Conservation (phyloP, 2,113 vertebrate genomes). For the Anoura caudifer region DNA sequence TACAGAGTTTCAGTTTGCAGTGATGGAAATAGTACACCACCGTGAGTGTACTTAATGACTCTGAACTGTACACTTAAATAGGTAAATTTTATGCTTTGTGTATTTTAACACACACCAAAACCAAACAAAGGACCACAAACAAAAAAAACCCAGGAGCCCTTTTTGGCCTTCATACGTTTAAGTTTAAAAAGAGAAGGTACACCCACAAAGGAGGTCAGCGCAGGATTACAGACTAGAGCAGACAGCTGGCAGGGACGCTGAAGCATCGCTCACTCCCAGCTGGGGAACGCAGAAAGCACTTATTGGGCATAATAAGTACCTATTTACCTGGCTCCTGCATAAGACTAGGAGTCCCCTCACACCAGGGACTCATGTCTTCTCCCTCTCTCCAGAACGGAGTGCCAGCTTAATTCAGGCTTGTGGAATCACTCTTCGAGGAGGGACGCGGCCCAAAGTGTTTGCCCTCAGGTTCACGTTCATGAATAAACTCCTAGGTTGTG, state of each 20-base stretch:
- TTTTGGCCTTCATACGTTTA: background rate
- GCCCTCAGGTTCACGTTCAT: background rate
- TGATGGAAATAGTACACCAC: background rate
- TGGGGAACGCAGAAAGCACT: background rate
- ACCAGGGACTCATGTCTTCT: no score
- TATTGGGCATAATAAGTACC: no score
- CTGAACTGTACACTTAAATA: background rate
- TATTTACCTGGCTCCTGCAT: background rate
- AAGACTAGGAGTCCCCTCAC: background rate
- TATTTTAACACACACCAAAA: background rate
- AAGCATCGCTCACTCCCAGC: no score
- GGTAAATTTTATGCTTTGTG: background rate
- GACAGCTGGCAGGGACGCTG: background rate
- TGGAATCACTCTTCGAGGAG: background rate
- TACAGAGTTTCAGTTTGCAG: background rate
- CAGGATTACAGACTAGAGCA: accelerated
- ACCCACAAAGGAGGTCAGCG: background rate
- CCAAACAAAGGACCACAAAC: background rate
- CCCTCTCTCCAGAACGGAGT: background rate
- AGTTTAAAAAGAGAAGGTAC: background rate
- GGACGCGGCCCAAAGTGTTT: background rate
- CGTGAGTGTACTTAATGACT: background rate
- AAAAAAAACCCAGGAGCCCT: background rate
- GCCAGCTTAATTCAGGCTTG: background rate
- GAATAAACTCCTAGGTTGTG: background rate